Percentiles rank a stretch among this genome's conserved stretches.
These are phyloP conservation scores for Leptinotarsa undecemlineata DNA, from an alignment of 1,140 invertebrate species.

Conservation along the genomic window DNA sequence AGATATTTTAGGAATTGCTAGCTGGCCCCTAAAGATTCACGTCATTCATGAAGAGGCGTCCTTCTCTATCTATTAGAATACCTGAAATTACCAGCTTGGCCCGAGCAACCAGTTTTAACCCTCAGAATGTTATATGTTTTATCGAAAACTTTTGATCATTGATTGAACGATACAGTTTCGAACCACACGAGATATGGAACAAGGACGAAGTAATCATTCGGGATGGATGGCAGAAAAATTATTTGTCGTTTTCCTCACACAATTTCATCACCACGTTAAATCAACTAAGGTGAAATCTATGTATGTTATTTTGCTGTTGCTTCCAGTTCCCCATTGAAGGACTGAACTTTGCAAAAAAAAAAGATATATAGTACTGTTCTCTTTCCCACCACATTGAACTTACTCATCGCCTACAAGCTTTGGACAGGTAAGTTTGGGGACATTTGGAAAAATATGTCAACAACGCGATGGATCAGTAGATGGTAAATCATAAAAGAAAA, in stretches of 20 bases:
- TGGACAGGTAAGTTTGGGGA: too few species aligned
- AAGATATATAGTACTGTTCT: slow-evolving; percentile 32
- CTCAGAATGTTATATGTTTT: slow-evolving; percentile 20
- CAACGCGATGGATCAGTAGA: too few species aligned
- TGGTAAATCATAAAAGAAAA: too few species aligned
- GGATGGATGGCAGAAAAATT: slow-evolving; percentile 37
- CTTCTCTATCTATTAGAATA: slow-evolving; percentile 20
- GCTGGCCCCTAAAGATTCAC: background rate
- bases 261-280: slow-evolving; percentile 47
- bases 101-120: slow-evolving; percentile 22
- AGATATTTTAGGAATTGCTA: too few species aligned
- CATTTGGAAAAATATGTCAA: too few species aligned
- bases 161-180: too few species aligned
- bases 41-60: background rate
- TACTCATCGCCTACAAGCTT: background rate
- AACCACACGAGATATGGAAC: slow-evolving; percentile 11
- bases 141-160: slow-evolving; percentile 10
- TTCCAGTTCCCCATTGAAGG: slow-evolving; percentile 40
- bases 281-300: slow-evolving; percentile 41
- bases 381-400: slow-evolving; percentile 37
- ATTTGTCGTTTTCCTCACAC: slow-evolving; percentile 48
- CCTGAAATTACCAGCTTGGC: slow-evolving; percentile 23
- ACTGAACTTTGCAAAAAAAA: slow-evolving; percentile 34
- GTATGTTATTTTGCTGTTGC: slow-evolving; percentile 45
- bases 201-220: slow-evolving; percentile 32